phyloP scores from a whole-genome alignment of 2,888 invertebrate species.

The Drosophila kuntzei region DNA sequence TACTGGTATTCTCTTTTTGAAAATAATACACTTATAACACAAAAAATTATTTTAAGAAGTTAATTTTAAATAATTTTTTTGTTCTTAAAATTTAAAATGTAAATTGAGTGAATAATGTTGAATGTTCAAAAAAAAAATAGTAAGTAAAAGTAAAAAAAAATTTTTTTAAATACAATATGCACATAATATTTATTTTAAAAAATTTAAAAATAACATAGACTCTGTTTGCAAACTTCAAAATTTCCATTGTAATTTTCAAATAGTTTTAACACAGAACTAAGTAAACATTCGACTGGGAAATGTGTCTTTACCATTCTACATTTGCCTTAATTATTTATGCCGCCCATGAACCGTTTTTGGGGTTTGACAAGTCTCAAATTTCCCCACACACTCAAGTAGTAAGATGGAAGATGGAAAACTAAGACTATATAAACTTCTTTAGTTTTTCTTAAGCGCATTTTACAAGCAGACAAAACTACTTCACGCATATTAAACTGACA shows the following conservation, averaged over 20 bases:
- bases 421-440: slow-evolving; percentile 69
- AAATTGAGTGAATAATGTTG: too few species aligned
- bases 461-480: slow-evolving; percentile 71
- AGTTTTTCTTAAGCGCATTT: slow-evolving; percentile 69
- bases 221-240: too few species aligned
- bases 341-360: slow-evolving; percentile 51
- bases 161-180: too few species aligned
- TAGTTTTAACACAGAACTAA: not conserved
- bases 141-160: too few species aligned
- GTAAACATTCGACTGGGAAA: slow-evolving; percentile 12
- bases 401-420: slow-evolving; percentile 38
- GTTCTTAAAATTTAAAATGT: too few species aligned
- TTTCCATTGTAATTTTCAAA: not conserved
- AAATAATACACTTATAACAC: too few species aligned
- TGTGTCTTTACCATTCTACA: slow-evolving; percentile 7
- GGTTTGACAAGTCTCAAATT: not conserved
- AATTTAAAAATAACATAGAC: too few species aligned
- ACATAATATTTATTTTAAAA: too few species aligned
- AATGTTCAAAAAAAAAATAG: too few species aligned
- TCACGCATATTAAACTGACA: slow-evolving; percentile 82
- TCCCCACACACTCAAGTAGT: not conserved
- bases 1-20: too few species aligned
- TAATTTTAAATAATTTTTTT: too few species aligned
- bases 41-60: not conserved
- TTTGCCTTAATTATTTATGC: slow-evolving; percentile 75